Evolutionary conservation across 2,113 vertebrate genomes (phyloP), one percentile per base, ranked within the genome.

Genomic region (Excalfactoria chinensis): DNA sequence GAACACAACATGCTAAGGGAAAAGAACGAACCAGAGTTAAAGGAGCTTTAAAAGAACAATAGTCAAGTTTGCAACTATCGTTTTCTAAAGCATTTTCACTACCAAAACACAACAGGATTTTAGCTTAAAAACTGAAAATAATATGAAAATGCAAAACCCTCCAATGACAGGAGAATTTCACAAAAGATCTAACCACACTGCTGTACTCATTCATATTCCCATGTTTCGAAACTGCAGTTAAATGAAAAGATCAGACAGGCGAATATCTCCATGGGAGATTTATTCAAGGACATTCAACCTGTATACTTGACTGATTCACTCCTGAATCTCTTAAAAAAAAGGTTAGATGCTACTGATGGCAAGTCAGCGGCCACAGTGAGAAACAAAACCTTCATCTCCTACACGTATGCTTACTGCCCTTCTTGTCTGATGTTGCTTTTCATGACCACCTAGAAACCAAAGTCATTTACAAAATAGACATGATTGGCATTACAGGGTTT

Each of bases 131-230:
- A 68, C 34, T 56, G 59, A 92, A 85, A 18, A 85, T 83, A 18
- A 85, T 83, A 72, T 49, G 6, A 84, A 83, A 94, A 93, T 6
- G 63, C 25, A 89, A 95, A 89, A 25, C 14, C 18, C 68, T 85
- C 55, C 67, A 63, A 85, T 19, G 18, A 67, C 85, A 69, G 41
- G 4, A 79, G 34, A 55, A 51, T 46, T 87, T 63, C 56, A 95
- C 15, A 85, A 49, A 79, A 41, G 12, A 91, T 34, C 21, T 56
- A 85, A 73, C 85, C 87, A 82, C 75, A 93, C 16, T 82, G 41
- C 82, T 93, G 81, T 91, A 95, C 63, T 46, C 91, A 21, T 89
- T 55, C 82, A 67, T 69, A 76, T 41, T 74, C 37, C 55, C 60
- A 7, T 21, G 9, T 46, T 87, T 88, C 70, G 44, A 21, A 59